These are phyloP conservation scores for Hemibates koningsi DNA, from an alignment of 2,113 vertebrate genomes.

Conservation along the genomic window DNA sequence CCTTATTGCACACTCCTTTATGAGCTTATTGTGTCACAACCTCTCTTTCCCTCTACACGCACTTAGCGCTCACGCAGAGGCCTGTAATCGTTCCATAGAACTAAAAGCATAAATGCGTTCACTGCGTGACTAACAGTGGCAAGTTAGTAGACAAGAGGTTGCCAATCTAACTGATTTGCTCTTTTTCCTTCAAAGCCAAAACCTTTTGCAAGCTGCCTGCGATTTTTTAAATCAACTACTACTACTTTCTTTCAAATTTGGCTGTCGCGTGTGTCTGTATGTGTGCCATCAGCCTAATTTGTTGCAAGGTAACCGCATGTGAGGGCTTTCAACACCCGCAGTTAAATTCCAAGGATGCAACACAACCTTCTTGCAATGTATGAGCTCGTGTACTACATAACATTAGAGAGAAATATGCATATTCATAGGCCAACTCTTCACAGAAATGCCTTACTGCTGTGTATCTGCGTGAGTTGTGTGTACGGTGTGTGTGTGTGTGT, in stretches of 20 bases:
- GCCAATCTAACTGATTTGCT: not conserved
- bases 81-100: not conserved
- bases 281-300: not conserved
- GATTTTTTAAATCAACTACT: not conserved
- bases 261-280: not conserved
- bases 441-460: not conserved
- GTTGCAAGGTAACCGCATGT: slow-evolving; percentile 4
- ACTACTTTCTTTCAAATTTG: not conserved
- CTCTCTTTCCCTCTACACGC: too few species aligned
- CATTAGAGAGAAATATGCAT: slow-evolving; percentile 15
- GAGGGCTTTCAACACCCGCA: not conserved
- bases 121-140: not conserved
- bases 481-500: not conserved
- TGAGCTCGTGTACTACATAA: slow-evolving; percentile 8
- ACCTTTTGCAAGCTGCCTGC: not conserved
- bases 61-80: not conserved
- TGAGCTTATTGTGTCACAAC: not conserved
- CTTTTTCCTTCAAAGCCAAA: not conserved
- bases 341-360: not conserved
- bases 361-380: not conserved
- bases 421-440: slow-evolving; percentile 26
- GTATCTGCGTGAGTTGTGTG: not conserved
- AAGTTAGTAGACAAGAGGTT: not conserved
- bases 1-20: not conserved
- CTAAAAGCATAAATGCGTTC: not conserved